Percentiles rank a stretch among this genome's conserved stretches.
Conservation (phyloP, 2,888 invertebrate species). For the Hirtodrosophila confusa region DNA sequence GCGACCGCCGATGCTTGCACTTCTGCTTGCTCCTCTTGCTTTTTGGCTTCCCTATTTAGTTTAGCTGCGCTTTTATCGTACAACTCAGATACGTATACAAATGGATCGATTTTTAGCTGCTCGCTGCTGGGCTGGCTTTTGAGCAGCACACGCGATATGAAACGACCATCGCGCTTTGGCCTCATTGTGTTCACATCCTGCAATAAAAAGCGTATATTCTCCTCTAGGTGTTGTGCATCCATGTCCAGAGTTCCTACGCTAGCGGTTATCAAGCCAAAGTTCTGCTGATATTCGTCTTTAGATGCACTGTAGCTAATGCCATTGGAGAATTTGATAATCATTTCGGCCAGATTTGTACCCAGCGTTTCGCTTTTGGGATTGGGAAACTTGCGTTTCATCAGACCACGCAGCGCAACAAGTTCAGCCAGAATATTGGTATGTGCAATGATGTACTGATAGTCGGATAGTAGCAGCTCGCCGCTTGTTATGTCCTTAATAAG, state of each 20-base stretch:
- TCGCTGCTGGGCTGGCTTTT: constrained; percentile 88
- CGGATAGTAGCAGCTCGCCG: constrained; percentile 88
- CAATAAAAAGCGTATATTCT: constrained; percentile 88
- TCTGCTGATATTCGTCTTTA: constrained; percentile 89
- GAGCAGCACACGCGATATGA: constrained; percentile 89
- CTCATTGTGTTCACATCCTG: constrained; percentile 87
- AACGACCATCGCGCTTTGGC: constrained; percentile 89
- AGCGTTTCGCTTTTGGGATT: constrained; percentile 88
- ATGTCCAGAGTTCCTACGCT: constrained; percentile 90
- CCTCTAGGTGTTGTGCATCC: constrained; percentile 88
- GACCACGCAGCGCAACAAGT: constrained; percentile 89
- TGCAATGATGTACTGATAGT: constrained; percentile 90
- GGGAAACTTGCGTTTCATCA: constrained; percentile 92
- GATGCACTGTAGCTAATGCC: constrained; percentile 89
- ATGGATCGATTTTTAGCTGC: constrained; percentile 88
- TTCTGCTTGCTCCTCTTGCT: constrained; percentile 24
- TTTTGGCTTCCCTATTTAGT: constrained; percentile 36
- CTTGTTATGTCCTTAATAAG: constrained; percentile 91
- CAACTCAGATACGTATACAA: constrained; percentile 84
- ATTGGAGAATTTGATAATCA: constrained; percentile 88
- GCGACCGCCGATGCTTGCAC: constrained; percentile 42
- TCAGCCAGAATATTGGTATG: constrained; percentile 93
- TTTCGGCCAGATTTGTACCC: constrained; percentile 86
- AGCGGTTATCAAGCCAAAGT: constrained; percentile 89
- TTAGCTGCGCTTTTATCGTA: constrained; percentile 61